Evolutionary conservation across 2,113 vertebrate genomes (phyloP), one percentile per base, ranked within the genome.

Genomic region (Catagonus wagneri): DNA sequence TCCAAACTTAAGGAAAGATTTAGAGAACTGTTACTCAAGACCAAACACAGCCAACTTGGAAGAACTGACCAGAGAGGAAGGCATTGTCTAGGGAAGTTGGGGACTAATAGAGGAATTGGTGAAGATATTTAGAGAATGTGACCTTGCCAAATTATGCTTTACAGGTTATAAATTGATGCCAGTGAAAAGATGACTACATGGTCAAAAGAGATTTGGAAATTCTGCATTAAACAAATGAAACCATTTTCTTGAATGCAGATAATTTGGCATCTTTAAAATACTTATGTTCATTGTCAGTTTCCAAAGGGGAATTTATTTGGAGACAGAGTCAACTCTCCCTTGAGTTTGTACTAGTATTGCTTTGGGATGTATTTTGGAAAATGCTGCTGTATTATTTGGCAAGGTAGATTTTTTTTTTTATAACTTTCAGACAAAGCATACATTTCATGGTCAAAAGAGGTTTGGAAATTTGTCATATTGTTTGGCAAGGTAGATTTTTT

Each of bases 241-340:
- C 1, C 11, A 12, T 65, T 72, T 96, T 50, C 61, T 93, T 83
- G 75, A 95, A 34, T 74, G 36, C 44, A 85, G 25, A 22, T 96
- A 29, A 83, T 52, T 86, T 87, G 65, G 25, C 69, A 15, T 14
- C n/a, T 96, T 97, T 83, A 13, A 79, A 92, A 89, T 96, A 27
- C 22, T 52, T 90, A n/a, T 32, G 10, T 79, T 10, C 27, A 54
- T 71, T 85, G 19, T 87, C 60, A 75, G 11, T 83, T 74, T 96
- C 90, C 56, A 56, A 87, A 81, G 89, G 58, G 56, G 56, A 78
- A 89, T 23, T 89, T 78, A 56, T 10, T 36, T 66, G 14, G 65
- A 89, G 68, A 76, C 27, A 83, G 60, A 92, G 9, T 22, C 22
- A 50, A 14, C 20, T 81, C 16, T 92, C 4, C 12, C 10, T 34